phyloP scores from a whole-genome alignment of 1,140 invertebrate genomes.

The Anastrepha ludens region DNA sequence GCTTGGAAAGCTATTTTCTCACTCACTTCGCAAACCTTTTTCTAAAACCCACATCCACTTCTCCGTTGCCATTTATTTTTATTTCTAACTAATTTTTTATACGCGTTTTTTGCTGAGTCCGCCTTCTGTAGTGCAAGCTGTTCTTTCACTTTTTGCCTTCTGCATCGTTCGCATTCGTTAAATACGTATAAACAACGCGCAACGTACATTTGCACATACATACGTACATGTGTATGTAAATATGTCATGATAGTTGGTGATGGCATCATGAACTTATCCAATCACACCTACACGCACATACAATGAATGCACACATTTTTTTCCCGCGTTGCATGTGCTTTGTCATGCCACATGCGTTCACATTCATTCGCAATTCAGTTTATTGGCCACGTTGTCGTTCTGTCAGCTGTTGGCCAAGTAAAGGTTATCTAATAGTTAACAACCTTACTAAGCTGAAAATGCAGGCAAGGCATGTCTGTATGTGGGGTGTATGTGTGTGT shows the following conservation, averaged over 20 bases:
- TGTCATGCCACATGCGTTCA: neutral
- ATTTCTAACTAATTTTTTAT: too few species aligned
- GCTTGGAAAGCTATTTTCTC: too few species aligned
- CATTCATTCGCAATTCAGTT: neutral
- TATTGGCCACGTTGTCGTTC: neutral
- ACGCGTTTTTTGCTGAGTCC: too few species aligned
- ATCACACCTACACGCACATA: neutral
- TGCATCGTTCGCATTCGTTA: neutral
- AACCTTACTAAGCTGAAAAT: neutral
- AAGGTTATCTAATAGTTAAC: conserved; percentile 23
- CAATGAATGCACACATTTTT: neutral
- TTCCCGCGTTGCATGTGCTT: neutral
- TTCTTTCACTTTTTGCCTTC: neutral
- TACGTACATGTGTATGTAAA: neutral
- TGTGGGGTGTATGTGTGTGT: neutral
- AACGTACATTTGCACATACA: neutral
- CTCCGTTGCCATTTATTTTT: too few species aligned
- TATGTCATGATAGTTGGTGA: neutral
- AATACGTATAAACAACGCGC: neutral
- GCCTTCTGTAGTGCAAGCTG: too few species aligned
- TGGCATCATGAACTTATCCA: neutral
- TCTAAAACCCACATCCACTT: too few species aligned
- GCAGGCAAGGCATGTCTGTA: neutral
- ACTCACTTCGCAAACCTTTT: too few species aligned
- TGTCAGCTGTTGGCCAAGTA: neutral